Percentiles rank a stretch among this genome's conserved stretches.
phyloP scores from a whole-genome alignment of 2,113 vertebrate species.

The Marmota monax region DNA sequence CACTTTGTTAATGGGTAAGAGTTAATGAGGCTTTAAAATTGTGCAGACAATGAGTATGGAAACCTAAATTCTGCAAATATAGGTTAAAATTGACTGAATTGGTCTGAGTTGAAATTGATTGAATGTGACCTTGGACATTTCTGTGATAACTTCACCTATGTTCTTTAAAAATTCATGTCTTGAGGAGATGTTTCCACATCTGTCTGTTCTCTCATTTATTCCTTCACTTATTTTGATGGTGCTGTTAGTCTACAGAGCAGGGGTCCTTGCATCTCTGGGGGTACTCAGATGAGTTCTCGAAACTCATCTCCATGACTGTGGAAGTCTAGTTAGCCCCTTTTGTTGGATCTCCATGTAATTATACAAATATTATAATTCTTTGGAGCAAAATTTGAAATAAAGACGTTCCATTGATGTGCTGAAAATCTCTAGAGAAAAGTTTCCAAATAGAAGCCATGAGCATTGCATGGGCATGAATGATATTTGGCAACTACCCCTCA shows the following conservation, averaged over 20 bases:
- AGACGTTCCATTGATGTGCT: too few relatives aligned
- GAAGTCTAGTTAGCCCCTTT: not conserved
- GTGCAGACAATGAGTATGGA: not conserved
- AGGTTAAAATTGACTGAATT: not conserved
- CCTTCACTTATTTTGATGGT: not conserved
- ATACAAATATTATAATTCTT: not conserved
- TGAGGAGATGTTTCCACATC: not conserved
- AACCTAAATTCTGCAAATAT: not conserved
- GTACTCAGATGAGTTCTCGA: not conserved
- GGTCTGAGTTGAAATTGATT: not conserved
- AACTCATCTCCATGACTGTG: not conserved
- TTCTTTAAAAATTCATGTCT: not conserved
- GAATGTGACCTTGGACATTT: not conserved
- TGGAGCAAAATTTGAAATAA: not conserved
- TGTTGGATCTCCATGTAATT: not conserved
- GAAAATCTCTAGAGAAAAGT: not conserved
- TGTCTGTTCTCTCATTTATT: not conserved
- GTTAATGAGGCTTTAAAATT: not conserved
- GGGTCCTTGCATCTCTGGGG: not conserved
- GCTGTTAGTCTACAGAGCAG: fast-evolving
- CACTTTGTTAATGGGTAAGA: not conserved
- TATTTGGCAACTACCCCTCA: not conserved
- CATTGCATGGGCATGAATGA: not conserved
- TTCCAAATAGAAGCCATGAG: not conserved
- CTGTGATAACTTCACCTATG: not conserved